Evolutionary conservation across 2,888 invertebrate genomes (phyloP).

Genomic region (Choreutis nemorana): DNA sequence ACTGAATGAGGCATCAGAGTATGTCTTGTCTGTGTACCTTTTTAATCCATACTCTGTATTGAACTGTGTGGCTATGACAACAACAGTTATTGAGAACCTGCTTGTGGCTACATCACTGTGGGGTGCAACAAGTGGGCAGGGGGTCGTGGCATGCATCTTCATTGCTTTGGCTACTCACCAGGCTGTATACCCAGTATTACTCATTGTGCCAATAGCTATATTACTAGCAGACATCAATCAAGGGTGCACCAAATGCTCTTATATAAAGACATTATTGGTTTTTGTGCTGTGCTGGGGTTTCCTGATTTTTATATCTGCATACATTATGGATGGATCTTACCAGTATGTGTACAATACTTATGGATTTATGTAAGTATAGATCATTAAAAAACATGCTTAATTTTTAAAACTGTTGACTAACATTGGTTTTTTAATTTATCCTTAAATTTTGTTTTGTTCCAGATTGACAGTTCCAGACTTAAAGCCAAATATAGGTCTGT

Average conservation of each 20-base stretch:
- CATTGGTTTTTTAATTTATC: conserved; percentile 1
- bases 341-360: conserved; percentile 76
- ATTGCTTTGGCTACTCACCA: conserved; percentile 84
- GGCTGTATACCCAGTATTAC: conserved; percentile 81
- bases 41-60: conserved; percentile 90
- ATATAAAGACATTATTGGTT: conserved; percentile 52
- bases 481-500: conserved; percentile 96
- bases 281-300: conserved; percentile 61
- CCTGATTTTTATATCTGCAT: conserved; percentile 69
- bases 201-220: conserved; percentile 84
- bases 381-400: not conserved
- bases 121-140: conserved; percentile 71
- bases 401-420: not conserved
- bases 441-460: conserved; percentile 23
- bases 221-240: conserved; percentile 67
- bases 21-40: conserved; percentile 80
- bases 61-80: conserved; percentile 88
- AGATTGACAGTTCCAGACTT: conserved; percentile 92
- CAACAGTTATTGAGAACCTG: conserved; percentile 90
- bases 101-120: conserved; percentile 76
- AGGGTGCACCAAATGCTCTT: conserved; percentile 52
- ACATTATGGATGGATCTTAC: conserved; percentile 70
- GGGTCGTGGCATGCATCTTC: conserved; percentile 69
- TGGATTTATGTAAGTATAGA: conserved; percentile 78
- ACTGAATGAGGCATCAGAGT: conserved; percentile 69